phyloP scores from a whole-genome alignment of 1,140 invertebrate genomes.

The Plectrocnemia conspersa region DNA sequence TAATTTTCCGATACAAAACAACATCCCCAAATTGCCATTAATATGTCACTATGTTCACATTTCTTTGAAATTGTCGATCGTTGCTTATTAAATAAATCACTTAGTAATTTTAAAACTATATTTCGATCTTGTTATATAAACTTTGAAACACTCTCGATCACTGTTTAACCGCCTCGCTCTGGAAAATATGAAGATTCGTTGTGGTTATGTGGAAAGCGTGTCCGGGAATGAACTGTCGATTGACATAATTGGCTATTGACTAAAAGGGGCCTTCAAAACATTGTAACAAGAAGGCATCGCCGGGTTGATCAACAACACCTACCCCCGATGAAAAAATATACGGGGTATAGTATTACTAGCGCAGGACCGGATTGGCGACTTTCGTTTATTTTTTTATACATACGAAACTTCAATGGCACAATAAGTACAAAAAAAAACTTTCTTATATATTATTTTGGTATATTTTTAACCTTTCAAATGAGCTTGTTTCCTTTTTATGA shows the following conservation, averaged over 20 bases:
- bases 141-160: too few species aligned
- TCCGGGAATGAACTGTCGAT: slow-evolving; percentile 31
- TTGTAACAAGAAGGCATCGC: slow-evolving; percentile 30
- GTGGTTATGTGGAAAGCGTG: neutral
- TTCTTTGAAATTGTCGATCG: too few species aligned
- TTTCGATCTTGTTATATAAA: too few species aligned
- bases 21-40: too few species aligned
- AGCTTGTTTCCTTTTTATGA: too few species aligned
- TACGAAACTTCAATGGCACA: neutral
- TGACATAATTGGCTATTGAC: slow-evolving; percentile 37
- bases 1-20: too few species aligned
- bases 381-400: neutral
- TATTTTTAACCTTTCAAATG: too few species aligned
- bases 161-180: too few species aligned
- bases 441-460: neutral
- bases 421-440: neutral
- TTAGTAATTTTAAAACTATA: too few species aligned
- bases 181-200: too few species aligned
- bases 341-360: slow-evolving; percentile 25
- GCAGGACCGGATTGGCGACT: slow-evolving; percentile 2
- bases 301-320: slow-evolving; percentile 31
- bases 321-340: slow-evolving; percentile 30
- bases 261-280: slow-evolving; percentile 35
- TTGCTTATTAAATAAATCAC: too few species aligned
- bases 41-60: too few species aligned